Evolutionary conservation across 1,140 invertebrate species (phyloP).

Genomic region (Melanaphis sacchari): DNA sequence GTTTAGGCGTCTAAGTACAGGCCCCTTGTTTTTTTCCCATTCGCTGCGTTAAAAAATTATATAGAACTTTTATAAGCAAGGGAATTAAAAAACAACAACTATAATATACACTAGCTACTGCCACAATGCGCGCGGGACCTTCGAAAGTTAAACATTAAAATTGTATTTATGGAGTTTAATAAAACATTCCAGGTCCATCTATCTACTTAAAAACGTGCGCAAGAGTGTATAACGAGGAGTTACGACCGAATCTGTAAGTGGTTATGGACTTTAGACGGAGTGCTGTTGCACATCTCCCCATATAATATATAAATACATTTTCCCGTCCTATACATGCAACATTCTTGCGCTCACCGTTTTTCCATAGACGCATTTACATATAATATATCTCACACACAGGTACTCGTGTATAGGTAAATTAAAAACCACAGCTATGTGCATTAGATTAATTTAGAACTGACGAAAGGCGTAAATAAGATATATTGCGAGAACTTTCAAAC

Average conservation of each 20-base stretch:
- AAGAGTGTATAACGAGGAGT: constrained; percentile 30
- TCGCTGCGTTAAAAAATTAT: constrained; percentile 52
- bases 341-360: not conserved
- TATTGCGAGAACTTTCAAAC: not conserved
- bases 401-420: not conserved
- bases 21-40: not conserved
- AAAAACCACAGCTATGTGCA: not conserved
- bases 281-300: not conserved
- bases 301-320: not conserved
- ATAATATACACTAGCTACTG: not conserved
- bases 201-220: constrained; percentile 35
- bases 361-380: not conserved
- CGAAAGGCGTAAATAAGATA: not conserved
- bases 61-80: constrained; percentile 51
- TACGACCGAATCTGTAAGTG: constrained; percentile 30
- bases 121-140: constrained; percentile 23
- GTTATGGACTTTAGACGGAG: constrained; percentile 38
- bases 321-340: not conserved
- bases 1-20: constrained; percentile 27
- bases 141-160: constrained; percentile 51
- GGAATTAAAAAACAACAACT: constrained; percentile 51
- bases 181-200: constrained; percentile 49
- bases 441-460: not conserved
- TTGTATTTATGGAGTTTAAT: constrained; percentile 56
- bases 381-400: not conserved